A percentile compares a stretch with the other conserved stretches of the same genome.
Conservation (phyloP, 2,797 vertebrate genomes). For the Cichlasoma orientale region DNA sequence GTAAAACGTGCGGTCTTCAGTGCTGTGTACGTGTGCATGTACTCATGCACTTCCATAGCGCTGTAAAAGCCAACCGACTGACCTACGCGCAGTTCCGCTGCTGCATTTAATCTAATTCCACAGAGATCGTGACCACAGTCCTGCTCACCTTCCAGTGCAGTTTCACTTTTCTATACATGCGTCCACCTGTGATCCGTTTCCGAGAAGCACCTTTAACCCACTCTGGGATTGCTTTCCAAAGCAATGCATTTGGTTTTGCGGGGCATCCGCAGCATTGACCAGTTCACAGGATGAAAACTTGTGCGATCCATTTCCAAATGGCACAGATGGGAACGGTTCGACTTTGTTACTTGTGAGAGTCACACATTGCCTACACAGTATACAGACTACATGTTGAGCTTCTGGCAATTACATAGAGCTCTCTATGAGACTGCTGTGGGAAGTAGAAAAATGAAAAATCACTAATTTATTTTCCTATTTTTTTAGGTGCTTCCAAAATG, state of each 20-base stretch:
- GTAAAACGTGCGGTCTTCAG: too few relatives aligned
- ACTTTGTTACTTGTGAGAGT: slow-evolving; percentile 14
- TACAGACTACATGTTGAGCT: neutral
- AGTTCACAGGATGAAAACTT: neutral
- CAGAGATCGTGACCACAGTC: slow-evolving; percentile 9
- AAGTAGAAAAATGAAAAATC: rapidly evolving
- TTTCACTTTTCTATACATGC: neutral
- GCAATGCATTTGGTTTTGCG: slow-evolving; percentile 10
- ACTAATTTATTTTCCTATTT: neutral
- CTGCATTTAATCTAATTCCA: slow-evolving; percentile 3
- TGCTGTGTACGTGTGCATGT: neutral
- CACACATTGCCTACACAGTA: neutral
- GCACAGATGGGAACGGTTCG: neutral
- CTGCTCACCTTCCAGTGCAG: neutral
- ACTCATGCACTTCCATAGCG: neutral
- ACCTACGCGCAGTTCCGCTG: neutral
- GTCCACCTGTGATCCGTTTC: neutral
- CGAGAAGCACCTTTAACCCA: neutral
- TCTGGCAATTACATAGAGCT: neutral
- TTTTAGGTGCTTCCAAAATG: neutral
- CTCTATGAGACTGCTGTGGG: neutral
- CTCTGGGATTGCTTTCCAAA: neutral
- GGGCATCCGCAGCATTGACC: rapidly evolving
- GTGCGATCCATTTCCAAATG: neutral
- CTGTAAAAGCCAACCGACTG: slow-evolving; percentile 13